Percentiles rank a stretch among this genome's conserved stretches.
Conservation (phyloP, 2,888 invertebrate species). For the Epistrophella euchroma region DNA sequence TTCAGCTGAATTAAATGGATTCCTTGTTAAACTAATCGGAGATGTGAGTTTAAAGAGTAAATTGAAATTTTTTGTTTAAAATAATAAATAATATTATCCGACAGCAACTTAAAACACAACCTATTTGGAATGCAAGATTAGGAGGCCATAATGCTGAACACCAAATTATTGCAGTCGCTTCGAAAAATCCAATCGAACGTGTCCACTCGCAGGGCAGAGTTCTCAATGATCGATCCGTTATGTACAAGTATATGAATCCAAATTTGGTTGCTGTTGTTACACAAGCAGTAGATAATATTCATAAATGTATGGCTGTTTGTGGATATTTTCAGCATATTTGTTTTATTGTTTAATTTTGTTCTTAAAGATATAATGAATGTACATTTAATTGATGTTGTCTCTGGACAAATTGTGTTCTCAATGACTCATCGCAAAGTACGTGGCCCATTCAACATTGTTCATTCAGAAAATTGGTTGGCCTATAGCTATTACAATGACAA, state of each 20-base stretch:
- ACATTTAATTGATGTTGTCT: conserved; percentile 95
- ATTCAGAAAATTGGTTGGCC: conserved; percentile 98
- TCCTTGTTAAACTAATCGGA: conserved; percentile 82
- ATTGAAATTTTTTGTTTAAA: not conserved
- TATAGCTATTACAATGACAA: conserved; percentile 98
- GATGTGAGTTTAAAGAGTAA: conserved; percentile 78
- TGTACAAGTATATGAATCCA: conserved; percentile 99
- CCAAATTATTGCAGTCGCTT: conserved; percentile 87
- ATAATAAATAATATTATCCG: not conserved
- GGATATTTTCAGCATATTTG: not conserved
- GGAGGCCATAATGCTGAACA: conserved; percentile 86
- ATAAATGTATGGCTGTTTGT: conserved; percentile 87
- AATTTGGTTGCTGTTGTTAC: conserved; percentile 95
- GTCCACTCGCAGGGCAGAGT: conserved; percentile 98
- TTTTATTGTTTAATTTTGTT: conserved; percentile 35
- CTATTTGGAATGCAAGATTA: conserved; percentile 90
- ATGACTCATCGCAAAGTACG: conserved; percentile 93
- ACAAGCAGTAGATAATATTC: conserved; percentile 89
- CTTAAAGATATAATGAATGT: conserved; percentile 90
- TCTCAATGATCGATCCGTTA: conserved; percentile 96
- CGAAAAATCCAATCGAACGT: conserved; percentile 88
- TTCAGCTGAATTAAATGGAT: conserved; percentile 87
- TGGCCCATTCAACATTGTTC: conserved; percentile 94
- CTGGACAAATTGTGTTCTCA: conserved; percentile 93
- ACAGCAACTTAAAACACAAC: conserved; percentile 86